phyloP scores from a whole-genome alignment of 2,113 vertebrate species.

The Thunnus maccoyii region DNA sequence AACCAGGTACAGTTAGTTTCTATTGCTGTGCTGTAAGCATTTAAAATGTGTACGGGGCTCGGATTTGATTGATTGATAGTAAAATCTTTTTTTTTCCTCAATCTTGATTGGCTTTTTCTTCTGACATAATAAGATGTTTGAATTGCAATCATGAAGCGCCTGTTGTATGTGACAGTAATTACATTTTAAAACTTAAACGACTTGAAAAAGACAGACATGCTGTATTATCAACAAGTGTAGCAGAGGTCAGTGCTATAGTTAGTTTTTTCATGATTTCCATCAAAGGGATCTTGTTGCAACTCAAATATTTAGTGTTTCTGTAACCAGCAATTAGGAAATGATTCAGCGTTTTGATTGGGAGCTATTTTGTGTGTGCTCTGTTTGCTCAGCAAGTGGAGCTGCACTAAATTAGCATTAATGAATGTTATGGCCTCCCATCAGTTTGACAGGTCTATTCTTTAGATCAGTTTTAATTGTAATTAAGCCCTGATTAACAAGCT shows the following conservation, averaged over 20 bases:
- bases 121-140: conserved; percentile 8
- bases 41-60: not conserved
- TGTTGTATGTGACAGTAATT: conserved; percentile 25
- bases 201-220: not conserved
- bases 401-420: conserved; percentile 80
- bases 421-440: conserved; percentile 80
- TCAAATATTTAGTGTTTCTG: conserved; percentile 54
- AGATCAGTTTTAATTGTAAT: conserved; percentile 82
- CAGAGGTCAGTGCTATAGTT: conserved; percentile 34
- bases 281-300: conserved; percentile 40
- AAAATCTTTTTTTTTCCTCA: not conserved
- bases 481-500: conserved; percentile 80
- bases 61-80: conserved; percentile 10
- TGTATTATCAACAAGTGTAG: not conserved
- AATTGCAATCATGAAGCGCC: not conserved
- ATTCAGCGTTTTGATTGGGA: conserved; percentile 78
- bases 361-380: conserved; percentile 63
- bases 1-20: conserved; percentile 5
- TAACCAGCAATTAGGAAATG: conserved; percentile 77
- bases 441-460: conserved; percentile 82
- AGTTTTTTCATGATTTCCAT: conserved; percentile 50
- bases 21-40: not conserved
- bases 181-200: conserved; percentile 4
- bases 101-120: conserved; percentile 22
- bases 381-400: conserved; percentile 71